Percentiles rank a stretch among this genome's conserved stretches.
These are phyloP conservation scores for Mirounga angustirostris DNA, from an alignment of 2,113 vertebrate species.

Conservation along the genomic window DNA sequence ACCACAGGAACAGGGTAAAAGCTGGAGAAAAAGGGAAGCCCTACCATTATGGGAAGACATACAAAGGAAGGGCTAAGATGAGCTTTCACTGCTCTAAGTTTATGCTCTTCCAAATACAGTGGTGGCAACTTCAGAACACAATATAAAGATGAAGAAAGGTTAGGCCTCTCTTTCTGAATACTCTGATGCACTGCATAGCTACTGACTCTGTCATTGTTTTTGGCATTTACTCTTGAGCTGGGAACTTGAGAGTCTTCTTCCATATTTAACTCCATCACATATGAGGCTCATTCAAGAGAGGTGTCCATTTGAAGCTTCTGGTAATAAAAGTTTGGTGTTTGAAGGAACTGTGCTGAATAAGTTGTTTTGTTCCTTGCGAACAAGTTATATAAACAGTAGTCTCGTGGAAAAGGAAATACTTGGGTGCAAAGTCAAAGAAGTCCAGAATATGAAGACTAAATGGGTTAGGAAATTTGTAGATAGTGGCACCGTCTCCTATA, in stretches of 20 bases:
- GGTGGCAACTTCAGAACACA: neutral
- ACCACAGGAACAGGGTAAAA: neutral
- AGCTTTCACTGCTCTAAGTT: neutral
- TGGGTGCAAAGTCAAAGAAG: neutral
- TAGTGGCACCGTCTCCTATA: neutral
- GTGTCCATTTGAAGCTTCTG: neutral
- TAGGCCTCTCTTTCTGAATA: neutral
- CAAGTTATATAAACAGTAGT: neutral
- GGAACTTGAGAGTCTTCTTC: neutral
- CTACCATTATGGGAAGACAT: neutral
- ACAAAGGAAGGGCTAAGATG: neutral
- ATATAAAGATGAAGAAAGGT: neutral
- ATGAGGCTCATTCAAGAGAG: neutral
- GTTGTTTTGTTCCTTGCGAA: neutral
- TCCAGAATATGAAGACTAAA: neutral
- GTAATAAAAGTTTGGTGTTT: neutral
- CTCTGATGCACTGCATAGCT: neutral
- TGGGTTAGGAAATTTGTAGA: neutral
- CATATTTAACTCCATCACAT: neutral
- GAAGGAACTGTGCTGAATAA: neutral
- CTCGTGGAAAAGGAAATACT: neutral
- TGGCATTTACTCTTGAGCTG: slow-evolving; percentile 7
- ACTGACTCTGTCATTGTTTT: neutral
- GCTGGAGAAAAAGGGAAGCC: neutral
- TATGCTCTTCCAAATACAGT: neutral